Evolutionary conservation across 2,113 vertebrate genomes (phyloP).

Genomic region (Canis aureus): DNA sequence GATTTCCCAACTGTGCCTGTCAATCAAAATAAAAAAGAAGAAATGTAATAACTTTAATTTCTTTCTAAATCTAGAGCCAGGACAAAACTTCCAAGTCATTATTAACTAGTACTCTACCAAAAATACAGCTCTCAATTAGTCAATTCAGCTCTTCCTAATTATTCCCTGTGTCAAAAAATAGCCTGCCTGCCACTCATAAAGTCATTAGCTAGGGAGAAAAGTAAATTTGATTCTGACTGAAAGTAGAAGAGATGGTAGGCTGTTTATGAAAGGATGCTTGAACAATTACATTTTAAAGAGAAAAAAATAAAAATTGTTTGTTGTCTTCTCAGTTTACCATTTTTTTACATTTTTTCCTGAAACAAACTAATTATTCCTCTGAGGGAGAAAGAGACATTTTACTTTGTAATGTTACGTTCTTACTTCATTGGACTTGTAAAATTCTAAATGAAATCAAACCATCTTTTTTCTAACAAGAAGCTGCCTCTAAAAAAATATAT

Average conservation of each 20-base stretch:
- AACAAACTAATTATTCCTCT: neutral
- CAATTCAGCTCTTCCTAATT: constrained; percentile 64
- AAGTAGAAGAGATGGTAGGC: neutral
- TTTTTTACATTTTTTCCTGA: neutral
- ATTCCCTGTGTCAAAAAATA: constrained; percentile 73
- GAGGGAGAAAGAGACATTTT: neutral
- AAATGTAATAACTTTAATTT: constrained; percentile 68
- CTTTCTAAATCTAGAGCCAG: constrained; percentile 69
- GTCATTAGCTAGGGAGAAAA: constrained; percentile 60
- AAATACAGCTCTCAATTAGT: constrained; percentile 68
- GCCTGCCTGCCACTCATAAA: constrained; percentile 53
- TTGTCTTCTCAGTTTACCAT: neutral
- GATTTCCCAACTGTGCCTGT: constrained; percentile 40
- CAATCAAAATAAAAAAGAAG: constrained; percentile 65
- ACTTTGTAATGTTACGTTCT: neutral
- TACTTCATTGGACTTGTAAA: neutral
- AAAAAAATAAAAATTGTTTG: neutral
- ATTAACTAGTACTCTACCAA: constrained; percentile 57
- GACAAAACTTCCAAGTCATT: constrained; percentile 67
- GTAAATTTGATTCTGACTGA: constrained; percentile 39
- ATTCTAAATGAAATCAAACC: neutral
- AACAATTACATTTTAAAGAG: neutral
- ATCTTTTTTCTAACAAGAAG: neutral
- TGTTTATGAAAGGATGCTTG: neutral
- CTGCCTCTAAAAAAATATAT: neutral